A percentile compares a stretch with the other conserved stretches of the same genome.
phyloP scores from a whole-genome alignment of 2,797 vertebrate genomes.

The Scomberomorus guttatus region DNA sequence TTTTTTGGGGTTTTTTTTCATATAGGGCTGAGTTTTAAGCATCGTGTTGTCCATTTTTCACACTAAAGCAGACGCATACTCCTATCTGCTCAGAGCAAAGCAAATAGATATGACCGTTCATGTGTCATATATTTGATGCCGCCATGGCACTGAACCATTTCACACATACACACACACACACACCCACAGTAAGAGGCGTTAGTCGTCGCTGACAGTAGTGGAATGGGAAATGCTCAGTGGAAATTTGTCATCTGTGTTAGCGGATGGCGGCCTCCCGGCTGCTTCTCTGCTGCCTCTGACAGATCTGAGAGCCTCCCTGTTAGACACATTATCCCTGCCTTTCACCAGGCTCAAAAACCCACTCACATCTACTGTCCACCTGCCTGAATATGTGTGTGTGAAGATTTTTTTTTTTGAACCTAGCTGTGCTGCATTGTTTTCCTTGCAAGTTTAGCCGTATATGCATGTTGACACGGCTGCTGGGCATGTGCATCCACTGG shows the following conservation, averaged over 20 bases:
- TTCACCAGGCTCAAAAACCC: slow-evolving; percentile 51
- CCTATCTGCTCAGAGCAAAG: slow-evolving; percentile 66
- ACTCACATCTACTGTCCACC: slow-evolving; percentile 46
- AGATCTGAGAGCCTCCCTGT: slow-evolving; percentile 76
- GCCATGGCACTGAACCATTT: slow-evolving; percentile 53
- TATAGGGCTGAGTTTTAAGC: slow-evolving; percentile 40
- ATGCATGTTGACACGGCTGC: neutral
- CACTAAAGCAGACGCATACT: slow-evolving; percentile 49
- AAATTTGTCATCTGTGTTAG: slow-evolving; percentile 80
- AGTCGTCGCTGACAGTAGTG: slow-evolving; percentile 75
- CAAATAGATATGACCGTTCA: slow-evolving; percentile 70
- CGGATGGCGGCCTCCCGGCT: slow-evolving; percentile 67
- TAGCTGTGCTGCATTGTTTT: slow-evolving; percentile 24
- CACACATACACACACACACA: slow-evolving; percentile 37
- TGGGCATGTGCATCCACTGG: slow-evolving; percentile 10
- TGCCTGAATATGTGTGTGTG: slow-evolving; percentile 13
- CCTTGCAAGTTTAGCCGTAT: slow-evolving; percentile 11
- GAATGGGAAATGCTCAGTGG: slow-evolving; percentile 78
- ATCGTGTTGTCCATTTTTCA: slow-evolving; percentile 57
- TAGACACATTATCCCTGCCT: slow-evolving; percentile 77
- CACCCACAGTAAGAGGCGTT: slow-evolving; percentile 44
- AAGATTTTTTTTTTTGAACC: neutral
- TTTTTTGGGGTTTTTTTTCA: slow-evolving; percentile 25
- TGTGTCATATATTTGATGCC: slow-evolving; percentile 76
- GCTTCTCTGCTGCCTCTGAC: slow-evolving; percentile 76